Evolutionary conservation across 2,113 vertebrate genomes (phyloP), one percentile per base, ranked within the genome.

Genomic region (Xenopus borealis): DNA sequence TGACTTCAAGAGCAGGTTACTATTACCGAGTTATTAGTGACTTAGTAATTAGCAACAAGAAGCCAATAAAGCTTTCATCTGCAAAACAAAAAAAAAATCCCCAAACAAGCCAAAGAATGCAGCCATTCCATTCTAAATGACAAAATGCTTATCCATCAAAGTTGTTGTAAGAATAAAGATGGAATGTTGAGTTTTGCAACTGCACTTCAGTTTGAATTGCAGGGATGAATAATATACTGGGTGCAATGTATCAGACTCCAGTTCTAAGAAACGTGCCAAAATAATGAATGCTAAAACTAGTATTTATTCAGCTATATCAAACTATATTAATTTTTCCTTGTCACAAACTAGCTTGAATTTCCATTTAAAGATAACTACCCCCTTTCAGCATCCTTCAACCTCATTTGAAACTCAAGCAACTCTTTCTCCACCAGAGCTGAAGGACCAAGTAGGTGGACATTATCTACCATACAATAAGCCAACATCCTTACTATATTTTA

Each of bases 1-100:
- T 67, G 46, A 50, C 65, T 50, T 19, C 33, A 67, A 50, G 18
- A 50, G 30, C 65, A 67, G 45, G 65, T 67, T 52, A 23, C 19
- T 67, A 67, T 67, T 67, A 20, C 40, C 40, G 6, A 66, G 63
- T 46, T 66, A 66, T 66, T 66, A 66, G n/a, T 67, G 18, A 23
- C 65, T 20, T 23, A 16, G 65, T 67, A 67, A 67, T 67, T 67
- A 67, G 46, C 10, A 3, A 50, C 65, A 20, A 50, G 45, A 45
- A 50, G 12, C n/a, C 65, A 17, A 45, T 19, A 19, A 47, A 67
- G 19, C 45, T 14, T 23, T 67, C 46, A 67, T 23, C 11, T 67
- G 19, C 59, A 62, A 62, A 67, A 67, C n/a, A 19, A 67, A 62
- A 27, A 27, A 67, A 2, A 47, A 19, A 67, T 50, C 19, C 19